Percentiles rank a stretch among this genome's conserved stretches.
Evolutionary conservation across 2,888 invertebrate genomes (phyloP).

Genomic region (Trachelus tabidus): DNA sequence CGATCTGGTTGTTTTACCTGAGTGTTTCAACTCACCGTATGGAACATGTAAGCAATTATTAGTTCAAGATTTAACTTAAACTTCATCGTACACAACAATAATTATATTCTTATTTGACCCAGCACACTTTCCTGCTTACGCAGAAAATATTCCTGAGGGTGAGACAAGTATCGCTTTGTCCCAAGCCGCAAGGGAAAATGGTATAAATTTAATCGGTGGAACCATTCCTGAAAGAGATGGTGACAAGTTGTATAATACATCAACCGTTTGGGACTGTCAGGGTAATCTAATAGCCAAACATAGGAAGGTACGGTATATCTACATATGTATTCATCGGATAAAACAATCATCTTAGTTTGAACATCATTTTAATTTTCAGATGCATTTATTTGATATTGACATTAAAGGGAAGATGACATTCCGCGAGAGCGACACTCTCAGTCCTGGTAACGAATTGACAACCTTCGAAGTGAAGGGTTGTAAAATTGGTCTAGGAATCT

Average conservation of each 20-base stretch:
- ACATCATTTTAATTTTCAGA: slow-evolving; percentile 66
- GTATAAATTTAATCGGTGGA: slow-evolving; percentile 87
- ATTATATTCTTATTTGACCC: slow-evolving; percentile 10
- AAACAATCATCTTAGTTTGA: background rate
- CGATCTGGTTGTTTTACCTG: slow-evolving; percentile 78
- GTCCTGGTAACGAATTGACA: slow-evolving; percentile 79
- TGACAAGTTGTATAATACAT: slow-evolving; percentile 84
- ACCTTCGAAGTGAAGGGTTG: slow-evolving; percentile 78
- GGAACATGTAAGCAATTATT: slow-evolving; percentile 74
- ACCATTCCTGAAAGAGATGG: slow-evolving; percentile 85
- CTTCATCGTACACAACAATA: background rate
- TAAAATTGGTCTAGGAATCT: slow-evolving; percentile 91
- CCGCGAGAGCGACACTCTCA: slow-evolving; percentile 88
- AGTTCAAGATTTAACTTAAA: no score
- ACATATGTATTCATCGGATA: slow-evolving; percentile 1
- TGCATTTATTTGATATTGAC: slow-evolving; percentile 96
- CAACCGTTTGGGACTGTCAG: slow-evolving; percentile 83
- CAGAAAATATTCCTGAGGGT: slow-evolving; percentile 85
- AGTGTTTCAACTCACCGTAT: slow-evolving; percentile 96
- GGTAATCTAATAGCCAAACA: slow-evolving; percentile 85
- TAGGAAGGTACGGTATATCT: slow-evolving; percentile 76
- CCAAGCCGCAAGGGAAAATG: slow-evolving; percentile 78
- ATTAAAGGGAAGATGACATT: slow-evolving; percentile 93
- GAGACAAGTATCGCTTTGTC: slow-evolving; percentile 80
- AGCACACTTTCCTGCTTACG: slow-evolving; percentile 85